A percentile compares a stretch with the other conserved stretches of the same genome.
These are phyloP conservation scores for Trachythela sp. DNA, from an alignment of 64 coral and sea anemone genomes.

Conservation along the genomic window DNA sequence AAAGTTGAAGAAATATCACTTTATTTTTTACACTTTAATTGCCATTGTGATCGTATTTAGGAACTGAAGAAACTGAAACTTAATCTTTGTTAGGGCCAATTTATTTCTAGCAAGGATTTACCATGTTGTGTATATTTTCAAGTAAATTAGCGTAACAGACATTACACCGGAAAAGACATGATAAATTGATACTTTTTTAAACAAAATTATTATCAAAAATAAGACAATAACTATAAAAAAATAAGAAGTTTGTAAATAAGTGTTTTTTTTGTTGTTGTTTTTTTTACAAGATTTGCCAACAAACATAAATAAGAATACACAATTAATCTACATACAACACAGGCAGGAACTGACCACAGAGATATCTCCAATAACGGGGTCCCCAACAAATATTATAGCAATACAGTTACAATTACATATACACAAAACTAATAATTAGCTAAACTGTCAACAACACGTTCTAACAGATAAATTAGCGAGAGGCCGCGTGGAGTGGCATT, in stretches of 20 bases:
- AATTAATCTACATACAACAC: too few species aligned
- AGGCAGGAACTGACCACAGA: too few species aligned
- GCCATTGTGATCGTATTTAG: not conserved
- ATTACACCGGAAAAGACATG: not conserved
- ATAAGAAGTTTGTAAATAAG: not conserved
- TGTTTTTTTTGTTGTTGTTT: too few species aligned
- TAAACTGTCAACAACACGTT: too few species aligned
- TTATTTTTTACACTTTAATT: not conserved
- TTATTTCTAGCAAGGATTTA: not conserved
- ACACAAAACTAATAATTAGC: too few species aligned
- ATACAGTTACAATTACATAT: too few species aligned
- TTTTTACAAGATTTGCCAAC: too few species aligned
- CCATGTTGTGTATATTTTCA: not conserved
- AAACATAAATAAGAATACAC: too few species aligned
- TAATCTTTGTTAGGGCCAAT: not conserved
- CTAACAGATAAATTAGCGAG: too few species aligned
- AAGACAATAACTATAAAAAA: not conserved
- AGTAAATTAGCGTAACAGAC: not conserved
- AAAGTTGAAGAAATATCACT: not conserved
- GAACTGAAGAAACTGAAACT: not conserved
- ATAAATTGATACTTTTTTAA: not conserved
- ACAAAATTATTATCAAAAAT: constrained; percentile 5
- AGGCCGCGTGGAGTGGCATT: too few species aligned
- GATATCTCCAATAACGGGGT: too few species aligned
- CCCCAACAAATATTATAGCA: too few species aligned